A percentile compares a stretch with the other conserved stretches of the same genome.
Conservation (phyloP, 2,113 vertebrate species). For the Paracanthobrama guichenoti region DNA sequence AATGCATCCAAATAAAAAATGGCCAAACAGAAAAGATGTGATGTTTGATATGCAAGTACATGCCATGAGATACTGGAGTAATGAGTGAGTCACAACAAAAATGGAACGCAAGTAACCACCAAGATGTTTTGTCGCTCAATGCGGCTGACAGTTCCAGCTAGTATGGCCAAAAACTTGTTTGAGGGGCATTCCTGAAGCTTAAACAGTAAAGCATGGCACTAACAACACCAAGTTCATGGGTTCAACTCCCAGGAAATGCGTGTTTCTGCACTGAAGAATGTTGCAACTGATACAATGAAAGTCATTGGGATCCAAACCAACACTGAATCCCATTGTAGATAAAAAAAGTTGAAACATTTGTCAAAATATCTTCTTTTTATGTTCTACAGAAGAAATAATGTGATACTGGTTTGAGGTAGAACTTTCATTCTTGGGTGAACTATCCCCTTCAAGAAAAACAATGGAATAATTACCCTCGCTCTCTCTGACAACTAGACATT, state of each 20-base stretch:
- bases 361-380: neutral
- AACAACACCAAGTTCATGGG: neutral
- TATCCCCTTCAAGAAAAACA: conserved; percentile 4
- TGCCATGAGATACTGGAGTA: neutral
- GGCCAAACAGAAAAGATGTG: neutral
- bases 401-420: neutral
- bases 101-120: neutral
- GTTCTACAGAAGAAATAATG: neutral
- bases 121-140: neutral
- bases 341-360: neutral
- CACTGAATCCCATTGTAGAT: neutral
- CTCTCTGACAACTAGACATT: neutral
- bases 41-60: neutral
- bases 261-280: neutral
- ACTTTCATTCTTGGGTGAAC: neutral
- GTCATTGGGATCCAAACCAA: neutral
- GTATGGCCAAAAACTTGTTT: neutral
- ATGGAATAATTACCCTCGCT: neutral
- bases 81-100: neutral
- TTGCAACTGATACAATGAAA: neutral
- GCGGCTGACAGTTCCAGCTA: neutral
- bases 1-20: neutral
- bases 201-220: neutral
- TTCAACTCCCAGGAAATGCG: neutral
- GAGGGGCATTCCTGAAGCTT: neutral